Evolutionary conservation across 2,888 invertebrate genomes (phyloP), one percentile per base, ranked within the genome.

Genomic region (Cactoblastis cactorum): DNA sequence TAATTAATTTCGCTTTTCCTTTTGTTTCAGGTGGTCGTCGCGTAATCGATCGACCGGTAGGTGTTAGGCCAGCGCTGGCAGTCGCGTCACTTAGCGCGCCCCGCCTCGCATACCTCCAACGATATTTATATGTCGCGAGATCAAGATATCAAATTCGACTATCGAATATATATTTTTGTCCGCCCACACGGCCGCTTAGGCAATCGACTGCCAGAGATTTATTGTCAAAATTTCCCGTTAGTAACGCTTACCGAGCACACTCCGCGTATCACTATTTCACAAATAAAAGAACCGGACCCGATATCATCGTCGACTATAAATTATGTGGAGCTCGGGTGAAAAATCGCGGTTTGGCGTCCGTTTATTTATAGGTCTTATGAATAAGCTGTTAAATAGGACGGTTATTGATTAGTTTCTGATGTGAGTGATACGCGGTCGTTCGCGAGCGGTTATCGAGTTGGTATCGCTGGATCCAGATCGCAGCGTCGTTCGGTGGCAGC

Each of bases 1-100:
- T 83, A 62, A 90, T 90, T 90, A 90, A 90, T 90, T 90, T 90
- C 78, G 90, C 90, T 90, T 90, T 85, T 85, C 81, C 84, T 86
- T 89, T 90, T 90, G 90, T 90, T 90, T 71, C 90, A 90, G 90
- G 84, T 90, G 81, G 84, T 77, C 88, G 78, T 77, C 83, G 77
- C 72, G 78, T 80, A 70, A 67, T 67, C 71, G 67, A 74, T 77
- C 74, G 69, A 77, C 80, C 77, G 81, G 83, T 86, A 85, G 85
- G 83, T 80, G 68, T 70, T 72, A 74, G 68, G 59, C 58, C 45
- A 53, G 49, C 55, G 50, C 39, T 58, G 47, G 50, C 45, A 43
- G 28, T 38, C 43, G 18, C 54, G 55, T 63, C 56, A 62, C 56
- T 69, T 66, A 78, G 78, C 77, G 72, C 74, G 77, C 79, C 70